Evolutionary conservation across 2,888 invertebrate species (phyloP).

Genomic region (Ophion ellenae): DNA sequence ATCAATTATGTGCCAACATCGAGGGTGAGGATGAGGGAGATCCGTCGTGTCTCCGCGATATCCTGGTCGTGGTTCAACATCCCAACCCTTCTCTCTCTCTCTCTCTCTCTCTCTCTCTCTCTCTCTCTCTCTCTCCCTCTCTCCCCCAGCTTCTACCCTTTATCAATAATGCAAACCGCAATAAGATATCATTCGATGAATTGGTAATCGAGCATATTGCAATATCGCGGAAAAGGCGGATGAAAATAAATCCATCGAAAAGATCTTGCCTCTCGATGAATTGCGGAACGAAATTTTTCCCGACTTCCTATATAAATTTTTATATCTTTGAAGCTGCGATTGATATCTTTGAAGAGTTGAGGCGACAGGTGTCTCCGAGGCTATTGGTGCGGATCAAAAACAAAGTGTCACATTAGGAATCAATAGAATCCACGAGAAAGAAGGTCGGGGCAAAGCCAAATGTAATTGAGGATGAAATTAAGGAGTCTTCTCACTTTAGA

Average conservation of each 20-base stretch:
- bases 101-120: constrained; percentile 15
- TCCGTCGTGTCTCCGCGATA: constrained; percentile 48
- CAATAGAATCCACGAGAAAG: background rate
- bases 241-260: constrained; percentile 12
- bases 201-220: constrained; percentile 38
- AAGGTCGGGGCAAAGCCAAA: background rate
- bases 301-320: background rate
- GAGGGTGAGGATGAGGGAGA: constrained; percentile 33
- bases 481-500: too few relatives aligned
- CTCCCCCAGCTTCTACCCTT: background rate
- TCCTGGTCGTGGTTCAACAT: constrained; percentile 17
- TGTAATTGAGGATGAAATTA: background rate
- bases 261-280: background rate
- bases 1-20: constrained; percentile 81
- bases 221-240: constrained; percentile 5
- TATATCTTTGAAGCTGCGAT: background rate
- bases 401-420: background rate
- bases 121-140: background rate
- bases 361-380: background rate
- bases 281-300: background rate
- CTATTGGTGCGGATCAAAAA: background rate
- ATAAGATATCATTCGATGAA: constrained; percentile 41
- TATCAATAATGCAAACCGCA: constrained; percentile 42
- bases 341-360: background rate
- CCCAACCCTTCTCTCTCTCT: background rate